These are phyloP conservation scores for Panagrolaimus sp. DNA, from an alignment of 1,140 invertebrate genomes.

Conservation along the genomic window DNA sequence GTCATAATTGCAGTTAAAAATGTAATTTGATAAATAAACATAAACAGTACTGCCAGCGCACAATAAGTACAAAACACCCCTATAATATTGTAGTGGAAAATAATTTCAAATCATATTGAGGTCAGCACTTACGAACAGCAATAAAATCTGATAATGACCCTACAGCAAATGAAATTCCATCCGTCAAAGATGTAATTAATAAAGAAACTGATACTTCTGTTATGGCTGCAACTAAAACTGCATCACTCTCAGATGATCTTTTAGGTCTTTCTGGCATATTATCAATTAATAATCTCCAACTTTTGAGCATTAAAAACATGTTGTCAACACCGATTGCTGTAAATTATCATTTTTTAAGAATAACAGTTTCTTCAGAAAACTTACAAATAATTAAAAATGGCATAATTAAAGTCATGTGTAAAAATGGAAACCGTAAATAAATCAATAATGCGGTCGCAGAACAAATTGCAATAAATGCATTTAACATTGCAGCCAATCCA, in stretches of 20 bases:
- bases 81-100: slow-evolving; percentile 21
- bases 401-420: slow-evolving; percentile 55
- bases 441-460: slow-evolving; percentile 41
- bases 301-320: slow-evolving; percentile 55
- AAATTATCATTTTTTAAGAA: background rate
- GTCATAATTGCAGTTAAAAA: slow-evolving; percentile 51
- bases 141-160: slow-evolving; percentile 50
- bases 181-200: slow-evolving; percentile 52
- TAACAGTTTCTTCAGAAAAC: slow-evolving; percentile 11
- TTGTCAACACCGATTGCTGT: slow-evolving; percentile 54
- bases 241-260: slow-evolving; percentile 31
- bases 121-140: slow-evolving; percentile 45
- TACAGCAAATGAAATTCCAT: slow-evolving; percentile 51
- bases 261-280: slow-evolving; percentile 26
- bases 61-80: slow-evolving; percentile 57
- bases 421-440: slow-evolving; percentile 49
- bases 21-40: slow-evolving; percentile 56
- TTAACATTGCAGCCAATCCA: slow-evolving; percentile 50
- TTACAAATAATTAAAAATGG: slow-evolving; percentile 54
- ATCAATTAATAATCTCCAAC: slow-evolving; percentile 40
- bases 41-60: slow-evolving; percentile 51
- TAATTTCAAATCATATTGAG: background rate
- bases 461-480: slow-evolving; percentile 48
- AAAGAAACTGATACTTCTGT: slow-evolving; percentile 52
- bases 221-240: slow-evolving; percentile 37